These are phyloP conservation scores for Melanaphis sacchari DNA, from an alignment of 1,140 invertebrate species.

Conservation along the genomic window DNA sequence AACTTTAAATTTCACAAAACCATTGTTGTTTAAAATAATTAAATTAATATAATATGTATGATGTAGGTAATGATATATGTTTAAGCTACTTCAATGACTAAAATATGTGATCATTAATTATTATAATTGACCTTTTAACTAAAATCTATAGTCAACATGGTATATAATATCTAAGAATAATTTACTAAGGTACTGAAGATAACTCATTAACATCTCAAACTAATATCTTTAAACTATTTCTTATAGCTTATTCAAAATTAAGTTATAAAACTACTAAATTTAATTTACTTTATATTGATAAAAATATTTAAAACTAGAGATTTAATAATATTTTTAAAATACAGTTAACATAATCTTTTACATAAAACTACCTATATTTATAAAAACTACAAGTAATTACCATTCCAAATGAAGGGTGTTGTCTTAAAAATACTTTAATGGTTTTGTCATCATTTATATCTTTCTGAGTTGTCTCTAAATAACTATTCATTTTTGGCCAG, in stretches of 20 bases:
- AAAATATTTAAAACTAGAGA: background rate
- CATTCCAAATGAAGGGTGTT: background rate
- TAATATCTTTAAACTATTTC: too few relatives aligned
- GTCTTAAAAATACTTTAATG: background rate
- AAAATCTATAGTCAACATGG: too few relatives aligned
- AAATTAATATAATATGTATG: background rate
- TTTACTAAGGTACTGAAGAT: background rate
- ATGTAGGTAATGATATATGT: too few relatives aligned
- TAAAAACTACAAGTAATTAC: background rate
- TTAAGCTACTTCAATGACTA: too few relatives aligned
- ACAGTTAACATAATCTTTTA: background rate
- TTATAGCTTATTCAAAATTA: too few relatives aligned
- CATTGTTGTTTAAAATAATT: too few relatives aligned
- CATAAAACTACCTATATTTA: background rate
- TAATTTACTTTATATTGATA: background rate
- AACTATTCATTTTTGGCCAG: background rate
- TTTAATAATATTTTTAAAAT: background rate
- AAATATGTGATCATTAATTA: too few relatives aligned
- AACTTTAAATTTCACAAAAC: too few relatives aligned
- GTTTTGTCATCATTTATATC: background rate
- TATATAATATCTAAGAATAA: too few relatives aligned
- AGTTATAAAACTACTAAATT: too few relatives aligned
- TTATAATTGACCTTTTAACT: too few relatives aligned
- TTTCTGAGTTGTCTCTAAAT: background rate
- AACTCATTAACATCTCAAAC: background rate